These are phyloP conservation scores for Hippocampus mohnikei DNA, from an alignment of 2,113 vertebrate genomes.

Conservation along the genomic window DNA sequence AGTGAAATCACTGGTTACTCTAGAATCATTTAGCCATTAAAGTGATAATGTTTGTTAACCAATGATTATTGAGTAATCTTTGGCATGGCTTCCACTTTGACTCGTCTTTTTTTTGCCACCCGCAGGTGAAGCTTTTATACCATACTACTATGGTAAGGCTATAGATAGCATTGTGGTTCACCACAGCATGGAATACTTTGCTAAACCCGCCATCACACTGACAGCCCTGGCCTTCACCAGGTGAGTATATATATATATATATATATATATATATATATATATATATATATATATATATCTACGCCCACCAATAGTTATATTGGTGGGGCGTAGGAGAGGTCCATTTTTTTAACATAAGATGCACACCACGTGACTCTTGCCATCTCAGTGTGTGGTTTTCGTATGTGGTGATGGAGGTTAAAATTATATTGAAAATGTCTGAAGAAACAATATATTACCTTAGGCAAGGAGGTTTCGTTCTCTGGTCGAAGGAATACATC, in stretches of 20 bases:
- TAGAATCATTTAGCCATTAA: neutral
- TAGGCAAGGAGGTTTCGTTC: neutral
- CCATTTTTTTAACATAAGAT: too few species aligned
- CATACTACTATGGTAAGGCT: slow-evolving; percentile 85
- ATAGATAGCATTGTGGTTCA: slow-evolving; percentile 88
- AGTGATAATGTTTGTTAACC: neutral
- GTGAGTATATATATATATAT: slow-evolving; percentile 55
- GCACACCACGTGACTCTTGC: too few species aligned
- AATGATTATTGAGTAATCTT: neutral
- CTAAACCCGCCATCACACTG: slow-evolving; percentile 74
- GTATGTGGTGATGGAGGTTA: neutral
- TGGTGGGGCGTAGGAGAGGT: too few species aligned
- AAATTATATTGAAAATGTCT: neutral
- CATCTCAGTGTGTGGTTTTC: neutral
- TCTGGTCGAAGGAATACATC: neutral
- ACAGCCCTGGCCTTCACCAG: slow-evolving; percentile 79
- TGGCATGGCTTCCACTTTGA: neutral
- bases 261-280: too few species aligned
- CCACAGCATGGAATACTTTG: slow-evolving; percentile 87
- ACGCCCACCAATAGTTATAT: too few species aligned
- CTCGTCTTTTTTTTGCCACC: neutral
- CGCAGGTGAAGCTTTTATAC: slow-evolving; percentile 88
- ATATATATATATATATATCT: too few species aligned
- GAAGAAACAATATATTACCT: too few species aligned
- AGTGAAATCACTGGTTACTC: neutral